phyloP scores from a whole-genome alignment of 2,797 vertebrate genomes.

The Paratrypauchen microcephalus region DNA sequence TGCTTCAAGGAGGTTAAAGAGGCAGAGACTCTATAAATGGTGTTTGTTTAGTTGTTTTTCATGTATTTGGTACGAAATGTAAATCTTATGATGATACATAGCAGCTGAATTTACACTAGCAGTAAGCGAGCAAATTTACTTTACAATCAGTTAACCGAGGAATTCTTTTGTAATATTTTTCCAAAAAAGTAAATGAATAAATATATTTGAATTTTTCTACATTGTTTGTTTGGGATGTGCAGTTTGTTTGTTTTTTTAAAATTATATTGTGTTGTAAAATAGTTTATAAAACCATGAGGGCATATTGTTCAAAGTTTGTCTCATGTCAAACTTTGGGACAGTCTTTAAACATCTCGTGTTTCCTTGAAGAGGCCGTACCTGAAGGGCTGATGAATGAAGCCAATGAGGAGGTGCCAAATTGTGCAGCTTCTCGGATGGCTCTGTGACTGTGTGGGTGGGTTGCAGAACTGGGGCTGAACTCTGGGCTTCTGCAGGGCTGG shows the following conservation, averaged over 20 bases:
- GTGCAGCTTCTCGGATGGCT: constrained; percentile 7
- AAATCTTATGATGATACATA: constrained; percentile 59
- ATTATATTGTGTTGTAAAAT: not conserved
- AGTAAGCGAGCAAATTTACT: constrained; percentile 62
- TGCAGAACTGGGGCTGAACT: not conserved
- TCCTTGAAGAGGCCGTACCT: constrained; percentile 6
- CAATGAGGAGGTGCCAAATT: constrained; percentile 13
- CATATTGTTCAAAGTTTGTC: not conserved
- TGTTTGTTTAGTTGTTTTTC: constrained; percentile 57
- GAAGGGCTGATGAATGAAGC: constrained; percentile 10
- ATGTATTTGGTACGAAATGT: constrained; percentile 67
- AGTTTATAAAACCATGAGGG: not conserved
- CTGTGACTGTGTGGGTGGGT: constrained; percentile 6
- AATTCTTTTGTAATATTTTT: constrained; percentile 73
- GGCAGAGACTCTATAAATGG: constrained; percentile 70
- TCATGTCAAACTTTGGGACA: constrained; percentile 1
- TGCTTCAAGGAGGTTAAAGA: constrained; percentile 42
- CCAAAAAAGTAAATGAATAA: constrained; percentile 69
- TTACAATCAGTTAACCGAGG: constrained; percentile 71
- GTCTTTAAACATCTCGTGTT: constrained; percentile 2
- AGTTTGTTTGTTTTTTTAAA: constrained; percentile 36
- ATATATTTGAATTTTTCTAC: constrained; percentile 77
- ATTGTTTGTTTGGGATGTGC: constrained; percentile 41
- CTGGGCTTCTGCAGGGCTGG: not conserved
- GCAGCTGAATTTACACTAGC: constrained; percentile 67